phyloP scores from a whole-genome alignment of 2,888 invertebrate species.

The Gnatocerus cornutus region DNA sequence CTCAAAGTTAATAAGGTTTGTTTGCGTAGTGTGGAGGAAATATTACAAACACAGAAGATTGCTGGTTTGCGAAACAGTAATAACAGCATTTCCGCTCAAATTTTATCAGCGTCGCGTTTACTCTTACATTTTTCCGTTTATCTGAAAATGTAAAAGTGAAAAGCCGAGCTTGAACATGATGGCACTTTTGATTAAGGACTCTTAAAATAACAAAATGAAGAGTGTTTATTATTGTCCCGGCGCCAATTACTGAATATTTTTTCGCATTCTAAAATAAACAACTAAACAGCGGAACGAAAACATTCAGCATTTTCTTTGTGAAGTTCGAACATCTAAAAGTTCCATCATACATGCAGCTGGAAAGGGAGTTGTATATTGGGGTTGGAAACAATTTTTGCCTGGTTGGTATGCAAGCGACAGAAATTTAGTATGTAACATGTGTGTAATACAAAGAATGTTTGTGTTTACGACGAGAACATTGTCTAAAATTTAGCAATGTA shows the following conservation, averaged over 20 bases:
- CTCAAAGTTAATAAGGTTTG: slow-evolving; percentile 13
- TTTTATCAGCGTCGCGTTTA: slow-evolving; percentile 7
- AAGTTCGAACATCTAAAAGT: too few relatives aligned
- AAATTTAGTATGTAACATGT: too few relatives aligned
- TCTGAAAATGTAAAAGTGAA: slow-evolving; percentile 1
- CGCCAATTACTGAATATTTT: background rate
- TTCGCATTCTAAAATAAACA: background rate
- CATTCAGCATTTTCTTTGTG: too few relatives aligned
- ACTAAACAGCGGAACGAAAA: too few relatives aligned
- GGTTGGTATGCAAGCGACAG: too few relatives aligned
- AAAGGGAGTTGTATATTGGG: too few relatives aligned
- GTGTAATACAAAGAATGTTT: too few relatives aligned
- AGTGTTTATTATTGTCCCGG: background rate
- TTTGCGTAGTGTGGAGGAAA: slow-evolving; percentile 3
- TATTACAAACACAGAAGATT: slow-evolving; percentile 6
- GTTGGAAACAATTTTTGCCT: too few relatives aligned
- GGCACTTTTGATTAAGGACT: background rate
- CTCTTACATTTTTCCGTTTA: slow-evolving; percentile 5
- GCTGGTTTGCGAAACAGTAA: slow-evolving; percentile 18
- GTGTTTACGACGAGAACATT: too few relatives aligned
- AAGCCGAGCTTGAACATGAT: background rate
- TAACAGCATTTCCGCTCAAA: slow-evolving; percentile 17
- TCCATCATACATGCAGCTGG: too few relatives aligned
- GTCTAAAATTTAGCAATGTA: too few relatives aligned
- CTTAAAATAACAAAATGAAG: background rate